phyloP scores from a whole-genome alignment of 2,888 invertebrate genomes.

The Syrphus vitripennis region DNA sequence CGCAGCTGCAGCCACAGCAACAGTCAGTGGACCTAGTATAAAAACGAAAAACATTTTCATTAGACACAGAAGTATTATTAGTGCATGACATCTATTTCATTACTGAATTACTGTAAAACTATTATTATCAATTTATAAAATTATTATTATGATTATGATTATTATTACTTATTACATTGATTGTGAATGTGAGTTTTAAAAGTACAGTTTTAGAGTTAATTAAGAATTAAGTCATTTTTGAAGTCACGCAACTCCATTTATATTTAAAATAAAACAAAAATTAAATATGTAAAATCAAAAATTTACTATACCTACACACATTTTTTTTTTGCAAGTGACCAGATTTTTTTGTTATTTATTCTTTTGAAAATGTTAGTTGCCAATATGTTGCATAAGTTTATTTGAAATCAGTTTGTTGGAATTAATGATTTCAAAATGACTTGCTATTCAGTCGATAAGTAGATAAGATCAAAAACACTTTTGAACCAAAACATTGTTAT shows the following conservation, averaged over 20 bases:
- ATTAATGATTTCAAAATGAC: neutral
- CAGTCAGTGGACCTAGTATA: conserved; percentile 9
- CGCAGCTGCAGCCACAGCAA: neutral
- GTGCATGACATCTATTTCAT: conserved; percentile 70
- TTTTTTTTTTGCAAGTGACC: neutral
- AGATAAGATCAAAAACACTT: neutral
- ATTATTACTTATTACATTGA: neutral
- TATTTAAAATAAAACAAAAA: neutral
- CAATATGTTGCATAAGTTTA: neutral
- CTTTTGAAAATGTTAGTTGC: neutral
- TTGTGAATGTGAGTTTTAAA: neutral
- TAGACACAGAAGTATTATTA: conserved; percentile 62
- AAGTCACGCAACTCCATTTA: neutral
- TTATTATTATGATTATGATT: conserved; percentile 17
- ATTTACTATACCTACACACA: too few species aligned
- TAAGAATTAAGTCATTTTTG: neutral
- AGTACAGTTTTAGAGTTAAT: neutral
- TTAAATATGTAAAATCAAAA: neutral
- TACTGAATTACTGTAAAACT: conserved; percentile 18
- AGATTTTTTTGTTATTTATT: neutral
- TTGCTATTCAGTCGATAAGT: neutral
- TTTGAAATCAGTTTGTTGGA: neutral
- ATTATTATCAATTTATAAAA: neutral
- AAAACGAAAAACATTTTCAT: conserved; percentile 52
- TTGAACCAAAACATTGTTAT: neutral